phyloP scores from a whole-genome alignment of 2,797 vertebrate genomes.

The Catostomus latipinnis region DNA sequence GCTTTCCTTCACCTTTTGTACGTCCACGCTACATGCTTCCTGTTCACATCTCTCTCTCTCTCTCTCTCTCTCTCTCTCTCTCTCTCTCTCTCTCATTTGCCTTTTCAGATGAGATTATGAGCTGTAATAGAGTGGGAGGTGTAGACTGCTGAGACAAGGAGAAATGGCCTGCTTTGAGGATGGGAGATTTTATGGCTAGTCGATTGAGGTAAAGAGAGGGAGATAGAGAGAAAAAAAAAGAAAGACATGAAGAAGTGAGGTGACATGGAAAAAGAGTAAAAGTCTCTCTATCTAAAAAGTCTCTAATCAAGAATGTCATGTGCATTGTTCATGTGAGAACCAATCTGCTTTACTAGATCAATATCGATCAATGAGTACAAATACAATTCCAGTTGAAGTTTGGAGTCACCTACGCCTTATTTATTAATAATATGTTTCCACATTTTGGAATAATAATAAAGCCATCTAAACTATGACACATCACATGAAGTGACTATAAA shows the following conservation, averaged over 20 bases:
- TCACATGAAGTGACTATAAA: no score
- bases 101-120: slow-evolving; percentile 81
- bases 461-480: no score
- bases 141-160: slow-evolving; percentile 87
- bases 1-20: slow-evolving; percentile 8
- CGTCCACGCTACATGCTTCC: slow-evolving; percentile 1
- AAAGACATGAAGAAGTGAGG: slow-evolving; percentile 49
- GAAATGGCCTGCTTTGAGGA: slow-evolving; percentile 82
- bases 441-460: no score
- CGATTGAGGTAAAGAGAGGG: slow-evolving; percentile 73
- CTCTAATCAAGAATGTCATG: slow-evolving; percentile 2
- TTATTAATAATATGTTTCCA: no score
- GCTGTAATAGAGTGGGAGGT: slow-evolving; percentile 79
- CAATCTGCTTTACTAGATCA: neutral
- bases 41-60: neutral
- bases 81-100: slow-evolving; percentile 69
- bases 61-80: neutral
- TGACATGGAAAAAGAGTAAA: slow-evolving; percentile 37
- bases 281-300: neutral
- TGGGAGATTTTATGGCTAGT: slow-evolving; percentile 91
- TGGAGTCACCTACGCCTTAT: no score
- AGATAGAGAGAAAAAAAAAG: slow-evolving; percentile 44
- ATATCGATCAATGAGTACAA: no score
- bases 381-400: no score
- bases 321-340: neutral